Conservation (phyloP, 2,113 vertebrate species). For the Amblyornis subalaris region DNA sequence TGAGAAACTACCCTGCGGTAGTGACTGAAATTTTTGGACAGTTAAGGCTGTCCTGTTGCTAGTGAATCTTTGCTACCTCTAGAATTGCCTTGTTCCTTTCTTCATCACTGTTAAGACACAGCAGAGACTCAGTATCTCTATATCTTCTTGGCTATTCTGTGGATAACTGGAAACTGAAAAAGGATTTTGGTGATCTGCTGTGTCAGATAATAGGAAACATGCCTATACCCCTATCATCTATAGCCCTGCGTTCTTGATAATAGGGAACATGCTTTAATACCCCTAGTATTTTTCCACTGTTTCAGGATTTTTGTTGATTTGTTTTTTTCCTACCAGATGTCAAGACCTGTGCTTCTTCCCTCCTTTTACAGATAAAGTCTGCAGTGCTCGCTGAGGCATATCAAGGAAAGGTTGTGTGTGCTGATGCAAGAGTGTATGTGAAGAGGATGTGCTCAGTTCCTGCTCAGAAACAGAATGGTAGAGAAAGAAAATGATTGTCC, state of each 20-base stretch:
- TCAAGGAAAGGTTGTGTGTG: background rate
- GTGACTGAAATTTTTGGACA: background rate
- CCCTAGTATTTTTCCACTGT: background rate
- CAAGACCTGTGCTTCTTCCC: background rate
- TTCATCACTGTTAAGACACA: background rate
- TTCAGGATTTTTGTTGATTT: background rate
- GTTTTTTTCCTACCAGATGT: background rate
- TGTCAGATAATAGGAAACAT: background rate
- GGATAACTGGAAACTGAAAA: background rate
- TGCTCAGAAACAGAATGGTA: background rate
- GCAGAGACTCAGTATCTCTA: rapidly evolving
- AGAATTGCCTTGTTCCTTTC: background rate
- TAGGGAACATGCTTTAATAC: background rate
- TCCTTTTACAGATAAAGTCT: background rate
- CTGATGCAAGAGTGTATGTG: background rate
- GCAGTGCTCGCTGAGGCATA: background rate
- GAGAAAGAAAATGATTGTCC: background rate
- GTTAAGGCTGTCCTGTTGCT: background rate
- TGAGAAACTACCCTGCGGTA: background rate
- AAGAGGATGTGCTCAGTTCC: background rate
- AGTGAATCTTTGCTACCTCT: background rate
- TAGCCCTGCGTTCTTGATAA: background rate
- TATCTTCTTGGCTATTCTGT: background rate
- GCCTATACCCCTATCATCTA: background rate
- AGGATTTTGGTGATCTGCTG: background rate